A percentile compares a stretch with the other conserved stretches of the same genome.
Evolutionary conservation across 2,113 vertebrate species (phyloP).

Genomic region (Acrocephalus kingi): DNA sequence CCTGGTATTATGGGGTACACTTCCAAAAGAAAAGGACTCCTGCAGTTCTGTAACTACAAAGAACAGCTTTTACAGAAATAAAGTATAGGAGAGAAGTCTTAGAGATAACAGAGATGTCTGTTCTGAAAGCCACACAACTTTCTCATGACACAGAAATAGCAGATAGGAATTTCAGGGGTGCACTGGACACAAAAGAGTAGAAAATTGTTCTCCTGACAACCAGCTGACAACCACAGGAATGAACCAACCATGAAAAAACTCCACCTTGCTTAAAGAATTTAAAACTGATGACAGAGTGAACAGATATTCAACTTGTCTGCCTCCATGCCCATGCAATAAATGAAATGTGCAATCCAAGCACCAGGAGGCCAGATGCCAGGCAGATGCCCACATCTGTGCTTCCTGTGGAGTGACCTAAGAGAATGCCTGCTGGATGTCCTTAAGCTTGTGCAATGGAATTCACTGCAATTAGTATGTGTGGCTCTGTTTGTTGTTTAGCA

Average conservation of each 20-base stretch:
- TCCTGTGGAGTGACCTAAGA: background rate
- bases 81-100: background rate
- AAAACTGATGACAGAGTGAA: background rate
- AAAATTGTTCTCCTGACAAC: background rate
- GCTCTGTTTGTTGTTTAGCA: background rate
- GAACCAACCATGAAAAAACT: background rate
- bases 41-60: background rate
- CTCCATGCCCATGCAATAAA: background rate
- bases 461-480: background rate
- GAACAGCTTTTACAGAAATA: background rate
- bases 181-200: background rate
- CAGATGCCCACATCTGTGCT: background rate
- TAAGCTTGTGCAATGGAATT: background rate
- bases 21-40: background rate
- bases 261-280: background rate
- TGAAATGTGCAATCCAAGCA: background rate
- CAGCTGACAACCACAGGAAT: background rate
- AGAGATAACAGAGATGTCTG: background rate
- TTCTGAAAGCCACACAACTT: background rate
- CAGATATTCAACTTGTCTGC: background rate
- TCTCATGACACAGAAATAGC: fast-evolving
- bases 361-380: background rate
- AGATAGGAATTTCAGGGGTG: background rate
- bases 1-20: background rate
- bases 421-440: background rate